phyloP scores from a whole-genome alignment of 2,113 vertebrate genomes.

The Tricholaema leucomelas region DNA sequence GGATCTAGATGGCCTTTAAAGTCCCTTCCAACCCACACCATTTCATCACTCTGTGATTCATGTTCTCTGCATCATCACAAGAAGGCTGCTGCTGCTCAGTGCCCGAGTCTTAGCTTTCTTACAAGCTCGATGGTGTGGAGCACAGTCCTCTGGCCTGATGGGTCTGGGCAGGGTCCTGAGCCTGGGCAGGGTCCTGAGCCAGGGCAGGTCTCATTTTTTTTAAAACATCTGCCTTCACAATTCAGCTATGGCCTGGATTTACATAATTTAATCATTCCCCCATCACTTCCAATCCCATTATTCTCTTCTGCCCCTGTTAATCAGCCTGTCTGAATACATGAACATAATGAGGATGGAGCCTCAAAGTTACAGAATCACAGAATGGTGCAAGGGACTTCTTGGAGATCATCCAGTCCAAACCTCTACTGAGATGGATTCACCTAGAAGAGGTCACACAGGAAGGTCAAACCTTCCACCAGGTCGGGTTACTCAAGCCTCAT shows the following conservation, averaged over 20 bases:
- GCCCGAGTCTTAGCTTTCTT: accelerated
- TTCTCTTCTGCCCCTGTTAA: background rate
- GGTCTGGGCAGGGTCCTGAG: background rate
- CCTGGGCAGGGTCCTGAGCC: background rate
- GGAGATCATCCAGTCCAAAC: no score
- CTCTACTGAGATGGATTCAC: no score
- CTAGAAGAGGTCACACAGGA: no score
- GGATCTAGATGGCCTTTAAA: no score
- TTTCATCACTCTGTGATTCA: no score
- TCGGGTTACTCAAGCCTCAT: no score
- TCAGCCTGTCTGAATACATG: background rate
- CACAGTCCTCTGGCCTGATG: accelerated
- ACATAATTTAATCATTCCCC: background rate
- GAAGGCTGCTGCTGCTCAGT: background rate
- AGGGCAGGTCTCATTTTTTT: background rate
- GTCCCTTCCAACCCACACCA: no score
- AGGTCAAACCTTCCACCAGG: no score
- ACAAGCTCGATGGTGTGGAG: accelerated
- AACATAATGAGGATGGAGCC: background rate
- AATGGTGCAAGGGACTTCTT: no score
- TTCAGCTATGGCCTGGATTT: background rate
- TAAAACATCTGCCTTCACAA: background rate
- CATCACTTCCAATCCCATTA: background rate
- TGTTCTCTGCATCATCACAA: no score
- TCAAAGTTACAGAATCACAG: no score